Percentiles rank a stretch among this genome's conserved stretches.
phyloP scores from a whole-genome alignment of 2,113 vertebrate species.

The Onychorhynchus coronatus region DNA sequence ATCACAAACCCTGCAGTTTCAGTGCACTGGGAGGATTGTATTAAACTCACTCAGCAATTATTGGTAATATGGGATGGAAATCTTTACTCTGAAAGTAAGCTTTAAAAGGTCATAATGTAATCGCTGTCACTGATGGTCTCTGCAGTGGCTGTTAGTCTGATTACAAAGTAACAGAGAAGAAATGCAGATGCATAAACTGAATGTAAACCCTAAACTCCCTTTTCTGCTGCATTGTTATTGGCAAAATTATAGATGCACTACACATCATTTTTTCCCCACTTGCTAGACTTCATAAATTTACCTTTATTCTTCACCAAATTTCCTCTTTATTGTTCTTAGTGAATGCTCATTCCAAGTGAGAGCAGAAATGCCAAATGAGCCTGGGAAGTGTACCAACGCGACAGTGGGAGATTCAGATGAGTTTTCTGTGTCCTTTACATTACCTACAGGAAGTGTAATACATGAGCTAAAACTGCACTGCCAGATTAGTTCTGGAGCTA shows the following conservation, averaged over 20 bases:
- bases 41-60: constrained; percentile 87
- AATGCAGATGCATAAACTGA: constrained; percentile 17
- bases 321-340: constrained; percentile 26
- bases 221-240: background rate
- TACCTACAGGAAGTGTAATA: background rate
- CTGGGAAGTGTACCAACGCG: background rate
- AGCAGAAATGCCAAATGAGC: background rate
- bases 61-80: constrained; percentile 85
- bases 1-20: constrained; percentile 69
- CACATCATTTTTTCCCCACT: background rate
- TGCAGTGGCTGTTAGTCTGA: background rate
- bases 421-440: background rate
- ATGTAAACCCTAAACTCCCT: constrained; percentile 18
- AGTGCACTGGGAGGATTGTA: constrained; percentile 81
- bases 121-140: constrained; percentile 49
- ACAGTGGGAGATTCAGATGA: background rate
- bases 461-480: background rate
- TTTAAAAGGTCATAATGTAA: constrained; percentile 78
- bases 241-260: constrained; percentile 12
- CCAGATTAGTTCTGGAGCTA: background rate
- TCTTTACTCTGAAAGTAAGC: constrained; percentile 80
- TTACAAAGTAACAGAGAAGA: constrained; percentile 8
- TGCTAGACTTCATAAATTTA: constrained; percentile 26
- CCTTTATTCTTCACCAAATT: constrained; percentile 41
- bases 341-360: constrained; percentile 1